Evolutionary conservation across 2,888 invertebrate species (phyloP), one percentile per base, ranked within the genome.

Genomic region (Rhodophaea formosa): DNA sequence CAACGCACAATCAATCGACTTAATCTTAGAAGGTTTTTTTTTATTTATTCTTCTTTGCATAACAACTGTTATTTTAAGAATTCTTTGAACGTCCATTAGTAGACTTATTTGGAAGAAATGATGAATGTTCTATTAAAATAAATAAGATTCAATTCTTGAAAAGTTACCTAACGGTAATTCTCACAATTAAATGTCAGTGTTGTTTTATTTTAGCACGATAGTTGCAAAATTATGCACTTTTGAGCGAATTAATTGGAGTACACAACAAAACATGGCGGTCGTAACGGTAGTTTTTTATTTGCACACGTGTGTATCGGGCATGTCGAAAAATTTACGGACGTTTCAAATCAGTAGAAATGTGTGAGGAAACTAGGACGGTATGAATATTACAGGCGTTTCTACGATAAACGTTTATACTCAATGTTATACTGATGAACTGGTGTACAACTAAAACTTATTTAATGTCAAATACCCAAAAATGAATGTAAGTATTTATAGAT

Each of bases 261-360:
- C 54, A 59, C 55, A 60, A 42, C 17, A 32, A n/a, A 39, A 59
- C 56, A 61, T 63, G 63, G 60, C 59, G 56, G 65, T 65, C 56
- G 70, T 79, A 77, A 79, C 76, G 69, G 76, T 69, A 57, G 58
- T 16, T 60, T 52, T 23, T 68, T 67, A 76, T 71, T 64, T 67
- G 67, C 60, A 59, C 59, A 47, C 53, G 39, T 57, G 57, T 61
- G 59, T 62, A 60, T 59, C 43, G 60, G 56, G 23, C 60, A 61
- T 64, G 62, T 67, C 62, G 59, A 63, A 62, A 65, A 69, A 56
- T 56, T 56, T 60, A 68, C 57, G 43, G 64, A 65, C 59, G 58
- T 52, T 63, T 59, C 59, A 44, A 29, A 35, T 42, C 30, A 68
- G 67, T 71, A 62, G 55, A 67, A 57, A 62, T 67, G 65, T 68